These are phyloP conservation scores for Noctua janthina DNA, from an alignment of 2,888 invertebrate genomes.

Conservation along the genomic window DNA sequence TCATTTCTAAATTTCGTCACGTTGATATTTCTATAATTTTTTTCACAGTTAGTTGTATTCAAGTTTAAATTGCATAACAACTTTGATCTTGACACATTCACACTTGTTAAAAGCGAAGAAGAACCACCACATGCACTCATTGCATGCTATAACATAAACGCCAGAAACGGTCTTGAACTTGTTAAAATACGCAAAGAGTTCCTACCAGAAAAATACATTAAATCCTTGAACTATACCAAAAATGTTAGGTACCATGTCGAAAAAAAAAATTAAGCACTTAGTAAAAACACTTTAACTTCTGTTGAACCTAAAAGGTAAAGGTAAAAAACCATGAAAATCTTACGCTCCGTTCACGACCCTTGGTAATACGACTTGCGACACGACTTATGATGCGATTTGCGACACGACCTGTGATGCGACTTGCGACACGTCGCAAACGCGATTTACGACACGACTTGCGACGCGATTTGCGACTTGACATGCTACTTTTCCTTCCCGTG, in stretches of 20 bases:
- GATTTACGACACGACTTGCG: not conserved
- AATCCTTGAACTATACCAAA: constrained; percentile 29
- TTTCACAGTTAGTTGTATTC: not conserved
- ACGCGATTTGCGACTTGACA: not conserved
- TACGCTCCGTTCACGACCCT: not conserved
- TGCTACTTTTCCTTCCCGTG: no score
- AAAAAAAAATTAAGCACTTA: constrained; percentile 41
- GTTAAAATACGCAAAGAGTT: constrained; percentile 13
- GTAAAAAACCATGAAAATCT: not conserved
- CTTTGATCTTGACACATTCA: constrained; percentile 30
- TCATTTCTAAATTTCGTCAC: not conserved
- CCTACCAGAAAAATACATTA: not conserved
- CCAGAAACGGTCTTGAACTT: constrained; percentile 8
- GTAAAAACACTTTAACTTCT: constrained; percentile 9
- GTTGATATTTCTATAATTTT: not conserved
- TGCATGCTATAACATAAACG: not conserved
- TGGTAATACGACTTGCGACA: not conserved
- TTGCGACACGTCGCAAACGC: not conserved
- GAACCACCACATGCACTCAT: not conserved
- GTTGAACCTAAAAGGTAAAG: not conserved
- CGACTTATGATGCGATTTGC: not conserved
- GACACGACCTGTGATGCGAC: not conserved
- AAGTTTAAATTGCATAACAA: constrained; percentile 21
- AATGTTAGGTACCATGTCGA: not conserved
- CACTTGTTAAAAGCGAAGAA: not conserved